Percentiles rank a stretch among this genome's conserved stretches.
phyloP scores from a whole-genome alignment of 2,113 vertebrate species.

The Tyto alba region DNA sequence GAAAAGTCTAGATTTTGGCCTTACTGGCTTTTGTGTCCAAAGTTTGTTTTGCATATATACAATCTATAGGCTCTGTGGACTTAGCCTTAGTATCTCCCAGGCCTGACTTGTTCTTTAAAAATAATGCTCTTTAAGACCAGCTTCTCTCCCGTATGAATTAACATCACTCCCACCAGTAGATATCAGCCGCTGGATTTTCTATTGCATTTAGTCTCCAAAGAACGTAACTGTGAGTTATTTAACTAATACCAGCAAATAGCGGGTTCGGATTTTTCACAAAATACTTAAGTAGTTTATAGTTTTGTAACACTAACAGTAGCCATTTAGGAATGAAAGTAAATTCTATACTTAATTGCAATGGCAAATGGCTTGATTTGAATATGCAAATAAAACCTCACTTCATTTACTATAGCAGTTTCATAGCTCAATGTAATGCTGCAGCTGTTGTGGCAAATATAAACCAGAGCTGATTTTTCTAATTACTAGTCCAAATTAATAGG shows the following conservation, averaged over 20 bases:
- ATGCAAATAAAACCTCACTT: background rate
- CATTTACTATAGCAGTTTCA: background rate
- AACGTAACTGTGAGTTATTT: background rate
- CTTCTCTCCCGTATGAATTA: background rate
- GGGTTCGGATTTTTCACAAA: background rate
- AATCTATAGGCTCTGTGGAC: background rate
- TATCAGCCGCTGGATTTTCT: background rate
- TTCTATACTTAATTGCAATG: background rate
- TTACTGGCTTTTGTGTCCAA: background rate
- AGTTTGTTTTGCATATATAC: background rate
- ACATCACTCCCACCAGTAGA: background rate
- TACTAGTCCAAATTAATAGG: background rate
- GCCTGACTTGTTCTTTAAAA: background rate
- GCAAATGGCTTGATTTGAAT: background rate
- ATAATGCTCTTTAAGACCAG: background rate
- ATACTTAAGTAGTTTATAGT: background rate
- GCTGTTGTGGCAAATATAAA: background rate
- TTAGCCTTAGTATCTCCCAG: background rate
- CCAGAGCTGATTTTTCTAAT: background rate
- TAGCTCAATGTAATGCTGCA: background rate
- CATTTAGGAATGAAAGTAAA: background rate
- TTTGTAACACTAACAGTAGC: background rate
- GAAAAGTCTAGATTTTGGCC: background rate
- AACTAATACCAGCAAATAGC: background rate
- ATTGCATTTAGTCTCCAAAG: background rate